phyloP scores from a whole-genome alignment of 2,797 vertebrate species.

The Nasua narica region DNA sequence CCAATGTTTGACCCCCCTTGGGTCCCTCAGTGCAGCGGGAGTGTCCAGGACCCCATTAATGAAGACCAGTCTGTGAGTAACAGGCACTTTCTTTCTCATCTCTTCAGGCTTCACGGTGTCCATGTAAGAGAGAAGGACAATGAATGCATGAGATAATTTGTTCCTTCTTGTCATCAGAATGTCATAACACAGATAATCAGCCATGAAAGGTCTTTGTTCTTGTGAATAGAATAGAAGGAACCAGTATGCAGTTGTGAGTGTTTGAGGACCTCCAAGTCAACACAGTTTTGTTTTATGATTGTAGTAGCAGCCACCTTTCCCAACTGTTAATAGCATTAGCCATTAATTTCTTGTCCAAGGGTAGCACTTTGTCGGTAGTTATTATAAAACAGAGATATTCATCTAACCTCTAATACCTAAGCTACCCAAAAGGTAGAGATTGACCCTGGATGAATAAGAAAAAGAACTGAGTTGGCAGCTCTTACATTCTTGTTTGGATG shows the following conservation, averaged over 20 bases:
- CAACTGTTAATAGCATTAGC: neutral
- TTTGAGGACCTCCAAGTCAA: neutral
- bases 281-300: neutral
- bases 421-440: neutral
- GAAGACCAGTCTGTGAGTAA: slow-evolving; percentile 98
- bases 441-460: neutral
- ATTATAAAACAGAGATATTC: neutral
- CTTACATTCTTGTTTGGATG: neutral
- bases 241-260: neutral
- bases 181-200: neutral
- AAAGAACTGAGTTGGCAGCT: neutral
- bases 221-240: neutral
- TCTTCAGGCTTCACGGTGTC: neutral
- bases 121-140: neutral
- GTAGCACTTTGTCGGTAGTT: neutral
- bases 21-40: slow-evolving; percentile 97
- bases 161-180: neutral
- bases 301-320: neutral
- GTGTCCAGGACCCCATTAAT: slow-evolving; percentile 97
- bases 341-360: neutral
- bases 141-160: neutral
- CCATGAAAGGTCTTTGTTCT: neutral
- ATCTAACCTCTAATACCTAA: neutral
- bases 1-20: slow-evolving; percentile 99
- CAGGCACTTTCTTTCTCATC: neutral